Percentiles rank a stretch among this genome's conserved stretches.
phyloP scores from a whole-genome alignment of 1,140 invertebrate species.

The Lepidurus couesii region DNA sequence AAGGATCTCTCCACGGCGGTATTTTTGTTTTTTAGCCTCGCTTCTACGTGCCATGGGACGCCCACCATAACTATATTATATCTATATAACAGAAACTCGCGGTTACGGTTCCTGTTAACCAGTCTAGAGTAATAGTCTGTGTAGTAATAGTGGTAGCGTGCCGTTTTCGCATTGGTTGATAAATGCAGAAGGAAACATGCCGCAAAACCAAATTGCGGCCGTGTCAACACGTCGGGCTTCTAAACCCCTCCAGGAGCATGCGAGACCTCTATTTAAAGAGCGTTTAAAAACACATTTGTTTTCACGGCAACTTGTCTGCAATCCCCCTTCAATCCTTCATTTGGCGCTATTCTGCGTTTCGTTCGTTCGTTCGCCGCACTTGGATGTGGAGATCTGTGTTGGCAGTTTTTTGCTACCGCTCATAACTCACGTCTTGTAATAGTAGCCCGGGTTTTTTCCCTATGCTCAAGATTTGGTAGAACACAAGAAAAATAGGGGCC shows the following conservation, averaged over 20 bases:
- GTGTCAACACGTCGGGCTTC: neutral
- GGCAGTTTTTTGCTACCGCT: neutral
- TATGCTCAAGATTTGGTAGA: neutral
- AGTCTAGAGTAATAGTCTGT: neutral
- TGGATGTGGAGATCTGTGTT: neutral
- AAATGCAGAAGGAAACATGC: neutral
- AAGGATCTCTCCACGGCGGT: neutral
- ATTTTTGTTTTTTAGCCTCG: neutral
- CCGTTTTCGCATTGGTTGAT: neutral
- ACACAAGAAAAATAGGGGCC: neutral
- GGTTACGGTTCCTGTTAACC: neutral
- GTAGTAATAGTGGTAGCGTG: neutral
- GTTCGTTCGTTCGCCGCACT: neutral
- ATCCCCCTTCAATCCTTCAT: neutral
- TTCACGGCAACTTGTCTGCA: neutral
- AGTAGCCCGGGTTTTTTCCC: neutral
- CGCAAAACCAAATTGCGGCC: neutral
- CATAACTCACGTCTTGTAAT: conserved; percentile 3
- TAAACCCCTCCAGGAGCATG: neutral
- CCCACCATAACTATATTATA: neutral
- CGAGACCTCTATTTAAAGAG: conserved; percentile 5
- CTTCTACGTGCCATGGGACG: neutral
- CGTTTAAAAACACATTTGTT: conserved; percentile 6
- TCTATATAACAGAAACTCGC: neutral
- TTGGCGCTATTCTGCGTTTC: neutral